A percentile compares a stretch with the other conserved stretches of the same genome.
phyloP scores from a whole-genome alignment of 2,888 invertebrate species.

The Epsilonema sp. region DNA sequence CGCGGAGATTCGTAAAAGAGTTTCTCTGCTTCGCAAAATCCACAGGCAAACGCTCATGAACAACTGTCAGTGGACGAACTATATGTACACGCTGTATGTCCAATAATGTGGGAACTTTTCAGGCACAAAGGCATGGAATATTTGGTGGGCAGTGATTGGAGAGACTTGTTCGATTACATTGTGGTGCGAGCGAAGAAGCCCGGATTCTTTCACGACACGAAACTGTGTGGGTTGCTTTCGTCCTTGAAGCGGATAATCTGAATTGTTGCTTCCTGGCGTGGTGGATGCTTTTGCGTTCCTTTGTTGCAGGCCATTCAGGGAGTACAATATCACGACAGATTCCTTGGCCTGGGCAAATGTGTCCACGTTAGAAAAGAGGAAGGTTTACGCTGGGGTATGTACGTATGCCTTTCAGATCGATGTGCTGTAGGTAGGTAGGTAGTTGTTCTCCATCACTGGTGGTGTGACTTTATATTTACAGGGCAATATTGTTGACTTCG shows the following conservation, averaged over 20 bases:
- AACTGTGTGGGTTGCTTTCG: too few relatives aligned
- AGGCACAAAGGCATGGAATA: slow-evolving; percentile 78
- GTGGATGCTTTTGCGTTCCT: slow-evolving; percentile 7
- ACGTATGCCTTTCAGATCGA: too few relatives aligned
- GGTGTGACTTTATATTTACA: slow-evolving; percentile 26
- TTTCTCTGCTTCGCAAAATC: too few relatives aligned
- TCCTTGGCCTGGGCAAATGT: slow-evolving; percentile 80
- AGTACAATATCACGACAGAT: slow-evolving; percentile 58
- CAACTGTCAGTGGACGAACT: too few relatives aligned
- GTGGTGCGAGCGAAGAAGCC: slow-evolving; percentile 89
- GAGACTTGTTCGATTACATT: slow-evolving; percentile 71
- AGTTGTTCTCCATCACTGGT: not conserved
- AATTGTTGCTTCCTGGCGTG: too few relatives aligned
- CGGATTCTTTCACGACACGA: slow-evolving; percentile 68
- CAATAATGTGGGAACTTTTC: slow-evolving; percentile 22
- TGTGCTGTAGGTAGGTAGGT: too few relatives aligned
- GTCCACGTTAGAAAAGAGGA: slow-evolving; percentile 58
- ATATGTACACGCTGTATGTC: too few relatives aligned
- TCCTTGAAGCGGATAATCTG: slow-evolving; percentile 37
- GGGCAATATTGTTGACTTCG: slow-evolving; percentile 78
- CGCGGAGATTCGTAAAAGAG: too few relatives aligned
- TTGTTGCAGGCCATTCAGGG: slow-evolving; percentile 67
- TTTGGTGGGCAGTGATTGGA: slow-evolving; percentile 69
- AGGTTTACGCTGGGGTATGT: slow-evolving; percentile 69
- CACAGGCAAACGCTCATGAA: too few relatives aligned